These are phyloP conservation scores for Phanerotoma sp. DNA, from an alignment of 2,888 invertebrate species.

Conservation along the genomic window DNA sequence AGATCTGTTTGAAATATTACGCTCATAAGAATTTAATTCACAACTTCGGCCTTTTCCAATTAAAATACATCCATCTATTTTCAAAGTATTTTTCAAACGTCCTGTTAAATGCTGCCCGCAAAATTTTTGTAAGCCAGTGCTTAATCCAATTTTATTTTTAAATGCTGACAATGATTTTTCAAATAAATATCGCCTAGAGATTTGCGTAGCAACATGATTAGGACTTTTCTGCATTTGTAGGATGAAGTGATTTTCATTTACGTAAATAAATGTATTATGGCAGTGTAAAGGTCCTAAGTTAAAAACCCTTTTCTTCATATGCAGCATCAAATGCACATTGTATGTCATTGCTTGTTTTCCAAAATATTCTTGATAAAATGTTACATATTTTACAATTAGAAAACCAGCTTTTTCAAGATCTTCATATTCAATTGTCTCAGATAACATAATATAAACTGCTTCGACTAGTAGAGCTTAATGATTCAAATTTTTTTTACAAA, in stretches of 20 bases:
- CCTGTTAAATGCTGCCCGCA: slow-evolving; percentile 4
- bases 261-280: slow-evolving; percentile 15
- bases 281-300: slow-evolving; percentile 17
- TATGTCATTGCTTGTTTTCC: slow-evolving; percentile 14
- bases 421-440: slow-evolving; percentile 4
- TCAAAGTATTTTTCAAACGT: background rate
- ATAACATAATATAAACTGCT: slow-evolving; percentile 13
- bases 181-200: slow-evolving; percentile 9
- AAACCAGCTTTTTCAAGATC: slow-evolving; percentile 1
- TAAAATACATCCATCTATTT: slow-evolving; percentile 2
- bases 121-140: background rate
- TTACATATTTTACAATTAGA: slow-evolving; percentile 9
- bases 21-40: slow-evolving; percentile 4
- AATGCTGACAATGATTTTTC: slow-evolving; percentile 1
- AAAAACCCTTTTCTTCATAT: slow-evolving; percentile 14
- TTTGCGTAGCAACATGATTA: slow-evolving; percentile 6
- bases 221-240: slow-evolving; percentile 11
- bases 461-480: slow-evolving; percentile 12
- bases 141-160: background rate
- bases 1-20: background rate
- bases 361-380: slow-evolving; percentile 6
- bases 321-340: slow-evolving; percentile 17
- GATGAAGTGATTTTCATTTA: slow-evolving; percentile 11
- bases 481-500: slow-evolving; percentile 11
- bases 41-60: slow-evolving; percentile 4